A percentile compares a stretch with the other conserved stretches of the same genome.
These are phyloP conservation scores for Triops longicaudatus DNA, from an alignment of 1,140 invertebrate genomes.

Conservation along the genomic window DNA sequence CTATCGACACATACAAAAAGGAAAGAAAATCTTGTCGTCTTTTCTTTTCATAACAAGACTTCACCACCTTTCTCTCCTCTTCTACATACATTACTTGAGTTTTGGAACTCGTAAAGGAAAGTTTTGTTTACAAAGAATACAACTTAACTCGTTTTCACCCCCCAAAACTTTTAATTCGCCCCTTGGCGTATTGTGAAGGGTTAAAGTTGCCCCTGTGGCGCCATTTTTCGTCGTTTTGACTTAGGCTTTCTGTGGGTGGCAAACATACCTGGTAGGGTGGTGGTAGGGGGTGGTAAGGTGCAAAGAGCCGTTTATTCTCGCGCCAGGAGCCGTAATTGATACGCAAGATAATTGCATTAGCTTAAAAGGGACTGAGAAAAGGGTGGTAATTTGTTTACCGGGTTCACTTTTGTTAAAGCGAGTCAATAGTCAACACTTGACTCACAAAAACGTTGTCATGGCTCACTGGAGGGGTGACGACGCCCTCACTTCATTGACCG, in stretches of 20 bases:
- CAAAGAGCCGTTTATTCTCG: not conserved
- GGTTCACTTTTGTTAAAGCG: slow-evolving; percentile 13
- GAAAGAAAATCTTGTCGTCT: not conserved
- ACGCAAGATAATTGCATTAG: not conserved
- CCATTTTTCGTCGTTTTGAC: too few species aligned
- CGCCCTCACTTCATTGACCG: not conserved
- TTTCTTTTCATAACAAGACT: too few species aligned
- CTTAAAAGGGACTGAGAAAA: slow-evolving; percentile 3
- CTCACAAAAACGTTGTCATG: slow-evolving; percentile 1
- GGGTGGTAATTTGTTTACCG: slow-evolving; percentile 11
- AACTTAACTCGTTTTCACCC: too few species aligned
- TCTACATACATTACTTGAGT: too few species aligned
- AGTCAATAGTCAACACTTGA: slow-evolving; percentile 12
- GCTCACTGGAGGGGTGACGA: not conserved
- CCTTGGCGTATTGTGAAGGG: too few species aligned
- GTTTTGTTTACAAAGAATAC: too few species aligned
- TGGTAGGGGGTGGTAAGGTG: not conserved
- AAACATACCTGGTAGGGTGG: not conserved
- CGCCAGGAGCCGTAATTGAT: not conserved
- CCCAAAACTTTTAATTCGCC: too few species aligned
- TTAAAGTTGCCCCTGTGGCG: too few species aligned
- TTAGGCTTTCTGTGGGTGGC: too few species aligned
- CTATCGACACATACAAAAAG: too few species aligned
- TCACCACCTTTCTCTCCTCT: too few species aligned
- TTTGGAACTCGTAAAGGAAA: too few species aligned